Base-by-base conservation (phyloP, 1,140 invertebrate species). In the Neodiprion pinetum region DNA sequence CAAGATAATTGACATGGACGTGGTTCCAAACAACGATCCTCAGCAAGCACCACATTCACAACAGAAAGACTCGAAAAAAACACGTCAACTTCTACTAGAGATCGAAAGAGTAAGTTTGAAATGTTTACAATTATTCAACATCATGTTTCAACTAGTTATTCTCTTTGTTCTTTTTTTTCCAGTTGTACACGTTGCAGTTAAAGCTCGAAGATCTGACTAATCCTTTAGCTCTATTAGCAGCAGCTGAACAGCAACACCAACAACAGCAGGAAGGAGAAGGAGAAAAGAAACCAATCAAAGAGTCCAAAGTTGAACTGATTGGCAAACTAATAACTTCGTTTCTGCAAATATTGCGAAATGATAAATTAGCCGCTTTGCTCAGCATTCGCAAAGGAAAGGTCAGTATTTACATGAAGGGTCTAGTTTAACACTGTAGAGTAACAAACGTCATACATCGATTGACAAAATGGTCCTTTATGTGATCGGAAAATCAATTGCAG, bases 1-100 rank as follows among this genome's bases (percentile, higher is more conserved):
- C n/a, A 96, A 97, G 88, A 96, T 98, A 70, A 97, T 97, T 79
- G 96, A 97, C 83, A 93, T 97, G 84, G 94, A 96, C 78, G 90
- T 95, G n/a, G 93, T 95, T 5, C 85, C 88, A 2, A 92, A 93
- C 48, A 90, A 85, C 79, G 90, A 91, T 23, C 84, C 86, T 9
- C 90, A 90, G 49, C 85, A 84, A 61, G 80, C 82, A 73, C 77
- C 86, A n/a, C 79, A 86, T 65, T 75, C 84, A 17, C 85, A 81
- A 53, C 88, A 87, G 78, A 90, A 89, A 76, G 90, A 92, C 76
- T 87, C 90, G 0, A 88, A 92, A 80, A 92, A 94, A 83, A 94
- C 93, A 7, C 92, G 95, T 50, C 94, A 96, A 81, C 88, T 95
- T 23, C 84, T 96, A 17, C 87, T 96, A 67, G 94, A 96, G 80